Percentiles rank a stretch among this genome's conserved stretches.
Conservation (phyloP, 1,140 invertebrate species). For the Oncopodura yosiiana region DNA sequence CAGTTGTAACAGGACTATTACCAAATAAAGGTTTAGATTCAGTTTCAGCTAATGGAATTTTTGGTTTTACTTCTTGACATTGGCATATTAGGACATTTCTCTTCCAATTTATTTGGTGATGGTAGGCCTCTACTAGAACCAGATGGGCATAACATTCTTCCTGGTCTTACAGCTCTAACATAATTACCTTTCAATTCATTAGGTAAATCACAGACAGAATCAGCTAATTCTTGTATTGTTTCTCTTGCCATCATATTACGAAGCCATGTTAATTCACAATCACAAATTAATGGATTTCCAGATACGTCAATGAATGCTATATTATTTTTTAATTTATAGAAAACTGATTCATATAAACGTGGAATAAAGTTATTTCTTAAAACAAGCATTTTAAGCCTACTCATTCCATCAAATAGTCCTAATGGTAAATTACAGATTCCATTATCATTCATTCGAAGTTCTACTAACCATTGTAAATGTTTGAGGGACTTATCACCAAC, state of each 20-base stretch:
- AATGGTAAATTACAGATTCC: slow-evolving; percentile 44
- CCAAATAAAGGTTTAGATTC: slow-evolving; percentile 20
- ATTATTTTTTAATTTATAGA: slow-evolving; percentile 62
- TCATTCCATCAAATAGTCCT: slow-evolving; percentile 68
- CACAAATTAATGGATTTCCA: slow-evolving; percentile 70
- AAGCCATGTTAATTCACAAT: slow-evolving; percentile 68
- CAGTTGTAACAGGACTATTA: background rate
- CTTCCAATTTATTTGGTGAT: background rate
- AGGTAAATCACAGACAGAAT: slow-evolving; percentile 24
- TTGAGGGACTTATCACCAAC: slow-evolving; percentile 54
- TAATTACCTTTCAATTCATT: slow-evolving; percentile 26
- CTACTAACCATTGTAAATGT: slow-evolving; percentile 69
- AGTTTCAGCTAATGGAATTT: background rate
- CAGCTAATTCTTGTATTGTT: slow-evolving; percentile 22
- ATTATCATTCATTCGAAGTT: slow-evolving; percentile 54
- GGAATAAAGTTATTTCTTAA: slow-evolving; percentile 66
- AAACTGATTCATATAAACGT: slow-evolving; percentile 60
- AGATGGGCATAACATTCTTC: slow-evolving; percentile 23
- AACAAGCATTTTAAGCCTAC: slow-evolving; percentile 64
- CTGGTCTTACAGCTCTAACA: slow-evolving; percentile 25
- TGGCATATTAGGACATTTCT: slow-evolving; percentile 21
- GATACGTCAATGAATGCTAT: slow-evolving; percentile 74
- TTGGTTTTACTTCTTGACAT: slow-evolving; percentile 24
- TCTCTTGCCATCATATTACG: slow-evolving; percentile 36
- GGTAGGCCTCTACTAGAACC: background rate